Evolutionary conservation across 2,888 invertebrate species (phyloP), one percentile per base, ranked within the genome.

Genomic region (Caenorhabditis virilis): DNA sequence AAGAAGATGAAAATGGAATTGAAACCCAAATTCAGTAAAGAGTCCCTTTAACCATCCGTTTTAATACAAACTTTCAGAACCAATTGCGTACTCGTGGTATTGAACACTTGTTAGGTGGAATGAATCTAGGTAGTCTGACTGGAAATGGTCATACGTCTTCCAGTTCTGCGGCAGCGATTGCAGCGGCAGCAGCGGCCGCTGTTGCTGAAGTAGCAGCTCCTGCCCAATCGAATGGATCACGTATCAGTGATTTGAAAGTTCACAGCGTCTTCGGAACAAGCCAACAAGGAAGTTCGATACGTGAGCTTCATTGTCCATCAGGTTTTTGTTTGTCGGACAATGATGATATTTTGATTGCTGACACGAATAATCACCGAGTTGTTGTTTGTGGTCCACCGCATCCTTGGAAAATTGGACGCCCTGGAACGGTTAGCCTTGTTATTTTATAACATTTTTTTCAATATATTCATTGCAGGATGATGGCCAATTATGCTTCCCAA

Each of bases 321-420:
- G 79, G 79, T 9, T 73, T 79, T 48, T 72, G 74, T 25, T 62
- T 79, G 11, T 76, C 78, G 9, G 72, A 77, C 36, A 76, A 69
- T 20, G 78, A 78, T 48, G 79, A 79, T 22, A 76, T 79, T 22
- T 67, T 78, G 25, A 76, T 79, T 43, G 77, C 78, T 35, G 79
- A 79, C 47, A 79, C 79, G 9, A 79, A 79, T 57, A 79, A 79
- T 50, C 79, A 79, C 47, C 69, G 79, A 6, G 76, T 79, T 54
- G 70, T 77, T 22, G 75, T 79, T 5, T 71, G 72, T 39, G 70
- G 74, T 9, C 76, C 72, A 16, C 62, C 72, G 25, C 61, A 66
- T 59, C 74, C 76, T 5, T 74, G 74, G 76, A 72, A 72, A 41
- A 74, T 76, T 22, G 76, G 76, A 38, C 51, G 70, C 13, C 69